Evolutionary conservation across 2,113 vertebrate genomes (phyloP).

Genomic region (Chloebia gouldiae): DNA sequence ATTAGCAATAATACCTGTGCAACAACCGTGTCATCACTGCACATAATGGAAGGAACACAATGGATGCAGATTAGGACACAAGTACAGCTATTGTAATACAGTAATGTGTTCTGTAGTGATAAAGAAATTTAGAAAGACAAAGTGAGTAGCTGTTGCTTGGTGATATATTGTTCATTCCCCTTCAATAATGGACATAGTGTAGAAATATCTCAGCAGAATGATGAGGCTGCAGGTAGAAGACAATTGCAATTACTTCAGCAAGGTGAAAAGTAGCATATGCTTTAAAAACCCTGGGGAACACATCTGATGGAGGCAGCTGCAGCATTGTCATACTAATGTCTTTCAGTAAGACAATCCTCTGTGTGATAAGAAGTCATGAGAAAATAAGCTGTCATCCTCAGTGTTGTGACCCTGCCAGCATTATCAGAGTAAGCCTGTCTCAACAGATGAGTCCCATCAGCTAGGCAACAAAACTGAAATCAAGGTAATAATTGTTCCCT

Average conservation of each 20-base stretch:
- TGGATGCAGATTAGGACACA: background rate
- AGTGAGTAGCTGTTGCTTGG: background rate
- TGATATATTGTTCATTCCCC: background rate
- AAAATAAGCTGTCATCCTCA: slow-evolving; percentile 4
- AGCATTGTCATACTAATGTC: background rate
- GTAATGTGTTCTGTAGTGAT: background rate
- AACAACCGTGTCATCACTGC: background rate
- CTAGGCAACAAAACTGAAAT: background rate
- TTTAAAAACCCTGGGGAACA: background rate
- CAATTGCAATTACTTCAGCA: background rate
- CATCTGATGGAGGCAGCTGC: background rate
- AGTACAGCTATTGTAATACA: background rate
- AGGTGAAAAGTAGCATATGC: background rate
- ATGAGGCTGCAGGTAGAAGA: background rate
- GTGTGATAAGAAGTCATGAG: background rate
- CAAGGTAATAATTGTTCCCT: background rate
- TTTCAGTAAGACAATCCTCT: background rate
- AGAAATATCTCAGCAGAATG: background rate
- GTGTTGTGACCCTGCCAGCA: background rate
- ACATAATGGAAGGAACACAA: background rate
- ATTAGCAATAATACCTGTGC: background rate
- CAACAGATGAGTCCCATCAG: background rate
- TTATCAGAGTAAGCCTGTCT: background rate
- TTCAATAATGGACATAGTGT: background rate
- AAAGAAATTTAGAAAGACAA: background rate